phyloP scores from a whole-genome alignment of 2,113 vertebrate genomes.

The Podiceps cristatus region DNA sequence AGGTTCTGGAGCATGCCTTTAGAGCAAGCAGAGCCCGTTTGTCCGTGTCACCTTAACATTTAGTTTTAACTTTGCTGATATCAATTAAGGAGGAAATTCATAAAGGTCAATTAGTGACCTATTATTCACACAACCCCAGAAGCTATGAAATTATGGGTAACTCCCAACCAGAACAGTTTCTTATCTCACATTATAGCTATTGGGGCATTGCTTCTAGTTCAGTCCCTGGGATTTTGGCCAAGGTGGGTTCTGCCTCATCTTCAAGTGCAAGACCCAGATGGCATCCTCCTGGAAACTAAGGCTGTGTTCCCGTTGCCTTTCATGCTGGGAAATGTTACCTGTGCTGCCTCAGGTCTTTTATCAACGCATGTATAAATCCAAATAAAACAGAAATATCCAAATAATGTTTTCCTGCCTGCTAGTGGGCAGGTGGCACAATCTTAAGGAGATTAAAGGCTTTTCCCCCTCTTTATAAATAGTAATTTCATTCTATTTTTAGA shows the following conservation, averaged over 20 bases:
- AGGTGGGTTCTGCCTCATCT: background rate
- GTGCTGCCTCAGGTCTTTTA: background rate
- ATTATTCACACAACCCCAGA: background rate
- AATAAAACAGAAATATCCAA: conserved; percentile 28
- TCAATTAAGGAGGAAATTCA: background rate
- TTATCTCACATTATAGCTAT: background rate
- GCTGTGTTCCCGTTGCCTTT: background rate
- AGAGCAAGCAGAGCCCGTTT: background rate
- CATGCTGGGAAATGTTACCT: background rate
- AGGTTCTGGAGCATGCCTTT: background rate
- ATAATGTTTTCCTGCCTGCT: background rate
- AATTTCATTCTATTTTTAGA: conserved; percentile 29
- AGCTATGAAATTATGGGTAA: background rate
- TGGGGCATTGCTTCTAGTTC: background rate
- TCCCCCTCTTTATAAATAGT: background rate
- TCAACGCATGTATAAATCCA: conserved; percentile 22
- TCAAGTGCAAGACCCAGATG: background rate
- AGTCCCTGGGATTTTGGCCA: background rate
- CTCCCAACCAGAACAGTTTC: background rate
- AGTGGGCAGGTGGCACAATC: conserved; percentile 46
- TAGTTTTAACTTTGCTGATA: background rate
- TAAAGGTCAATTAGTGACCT: background rate
- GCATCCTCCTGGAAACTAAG: background rate
- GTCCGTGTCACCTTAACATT: background rate
- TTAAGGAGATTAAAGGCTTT: conserved; percentile 52